Conservation (phyloP, 2,888 invertebrate genomes). For the Teleogryllus oceanicus region DNA sequence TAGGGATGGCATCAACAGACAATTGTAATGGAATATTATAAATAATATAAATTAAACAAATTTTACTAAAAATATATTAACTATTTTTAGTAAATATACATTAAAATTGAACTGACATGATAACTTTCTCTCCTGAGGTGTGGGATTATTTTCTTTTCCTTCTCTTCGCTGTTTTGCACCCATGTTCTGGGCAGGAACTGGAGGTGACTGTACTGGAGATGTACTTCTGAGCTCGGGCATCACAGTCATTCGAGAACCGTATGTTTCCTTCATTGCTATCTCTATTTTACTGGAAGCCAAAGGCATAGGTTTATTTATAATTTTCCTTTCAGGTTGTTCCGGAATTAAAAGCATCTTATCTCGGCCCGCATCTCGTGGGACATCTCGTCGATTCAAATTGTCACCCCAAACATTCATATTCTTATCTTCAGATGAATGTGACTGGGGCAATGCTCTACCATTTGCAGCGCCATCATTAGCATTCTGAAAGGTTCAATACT, state of each 20-base stretch:
- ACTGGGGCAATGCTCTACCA: neutral
- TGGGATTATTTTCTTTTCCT: neutral
- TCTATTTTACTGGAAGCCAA: neutral
- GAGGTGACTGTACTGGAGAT: neutral
- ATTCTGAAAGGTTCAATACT: neutral
- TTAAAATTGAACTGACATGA: neutral
- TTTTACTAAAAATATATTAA: neutral
- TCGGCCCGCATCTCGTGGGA: neutral
- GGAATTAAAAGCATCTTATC: neutral
- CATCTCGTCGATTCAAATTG: neutral
- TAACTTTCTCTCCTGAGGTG: neutral
- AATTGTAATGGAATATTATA: neutral
- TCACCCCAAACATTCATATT: neutral
- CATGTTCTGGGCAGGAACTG: neutral
- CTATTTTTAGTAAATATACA: too few species aligned
- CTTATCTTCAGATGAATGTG: neutral
- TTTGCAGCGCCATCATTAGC: neutral
- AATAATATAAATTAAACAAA: neutral
- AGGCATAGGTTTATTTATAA: neutral
- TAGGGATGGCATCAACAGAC: neutral
- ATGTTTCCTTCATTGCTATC: neutral
- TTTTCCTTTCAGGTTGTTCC: neutral
- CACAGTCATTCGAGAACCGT: neutral
- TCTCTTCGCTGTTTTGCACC: neutral
- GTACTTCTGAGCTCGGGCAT: neutral